Conservation (phyloP, 2,113 vertebrate genomes). For the Eptesicus fuscus region DNA sequence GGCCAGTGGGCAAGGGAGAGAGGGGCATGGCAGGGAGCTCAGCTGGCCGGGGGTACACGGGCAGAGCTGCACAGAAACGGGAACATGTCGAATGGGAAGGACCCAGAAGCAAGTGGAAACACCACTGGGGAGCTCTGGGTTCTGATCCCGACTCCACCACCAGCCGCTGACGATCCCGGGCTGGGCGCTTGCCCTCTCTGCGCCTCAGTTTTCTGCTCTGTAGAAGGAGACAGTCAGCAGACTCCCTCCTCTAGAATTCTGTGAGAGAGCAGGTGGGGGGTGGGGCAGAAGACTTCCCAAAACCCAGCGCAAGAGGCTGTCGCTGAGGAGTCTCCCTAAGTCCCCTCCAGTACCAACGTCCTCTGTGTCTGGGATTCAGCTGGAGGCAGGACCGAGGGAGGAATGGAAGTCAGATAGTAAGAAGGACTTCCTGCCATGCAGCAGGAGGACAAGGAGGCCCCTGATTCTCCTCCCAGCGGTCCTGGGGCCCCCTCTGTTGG, state of each 20-base stretch:
- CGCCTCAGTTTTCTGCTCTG: neutral
- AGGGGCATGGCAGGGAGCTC: neutral
- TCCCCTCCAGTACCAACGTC: neutral
- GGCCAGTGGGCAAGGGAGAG: neutral
- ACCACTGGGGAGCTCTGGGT: neutral
- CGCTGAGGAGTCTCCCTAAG: neutral
- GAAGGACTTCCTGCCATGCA: conserved; percentile 53
- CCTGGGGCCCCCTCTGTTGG: neutral
- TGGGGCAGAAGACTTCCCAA: neutral
- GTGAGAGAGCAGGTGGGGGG: neutral
- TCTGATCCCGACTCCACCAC: neutral
- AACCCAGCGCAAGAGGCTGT: neutral
- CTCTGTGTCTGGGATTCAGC: neutral
- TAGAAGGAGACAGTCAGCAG: neutral
- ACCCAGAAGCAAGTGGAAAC: neutral
- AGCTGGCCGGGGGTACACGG: neutral
- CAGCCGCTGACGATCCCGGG: rapidly evolving
- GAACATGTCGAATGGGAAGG: neutral
- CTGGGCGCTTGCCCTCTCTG: neutral
- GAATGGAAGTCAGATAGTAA: conserved; percentile 20
- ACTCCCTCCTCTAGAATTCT: neutral
- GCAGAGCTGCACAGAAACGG: too few relatives aligned
- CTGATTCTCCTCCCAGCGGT: neutral
- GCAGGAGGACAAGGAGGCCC: conserved; percentile 2
- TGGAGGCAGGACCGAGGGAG: conserved; percentile 1